Evolutionary conservation across 2,113 vertebrate species (phyloP).

Genomic region (Gambusia holbrooki): DNA sequence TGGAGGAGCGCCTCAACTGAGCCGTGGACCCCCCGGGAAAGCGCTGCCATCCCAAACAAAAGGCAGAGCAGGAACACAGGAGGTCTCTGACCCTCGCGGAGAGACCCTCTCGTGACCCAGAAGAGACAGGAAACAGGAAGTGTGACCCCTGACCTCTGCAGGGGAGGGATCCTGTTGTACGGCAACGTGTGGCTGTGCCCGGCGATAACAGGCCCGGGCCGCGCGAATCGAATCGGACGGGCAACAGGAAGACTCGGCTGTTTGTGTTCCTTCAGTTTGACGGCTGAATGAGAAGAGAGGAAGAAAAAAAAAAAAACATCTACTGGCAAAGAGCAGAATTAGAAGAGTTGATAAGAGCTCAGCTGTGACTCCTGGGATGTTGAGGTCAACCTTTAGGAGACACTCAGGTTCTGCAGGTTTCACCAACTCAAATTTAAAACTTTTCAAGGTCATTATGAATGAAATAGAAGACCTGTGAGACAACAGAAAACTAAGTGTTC

Average conservation of each 20-base stretch:
- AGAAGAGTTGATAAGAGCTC: background rate
- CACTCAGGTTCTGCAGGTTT: too few relatives aligned
- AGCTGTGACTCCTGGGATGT: constrained; percentile 7
- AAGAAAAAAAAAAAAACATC: background rate
- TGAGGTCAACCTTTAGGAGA: background rate
- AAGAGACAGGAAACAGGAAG: constrained; percentile 84
- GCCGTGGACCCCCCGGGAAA: constrained; percentile 16
- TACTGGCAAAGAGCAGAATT: background rate
- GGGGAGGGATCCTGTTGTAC: constrained; percentile 59
- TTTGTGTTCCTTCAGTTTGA: constrained; percentile 3
- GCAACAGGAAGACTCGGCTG: constrained; percentile 46
- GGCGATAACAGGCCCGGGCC: constrained; percentile 62
- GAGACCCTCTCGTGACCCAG: constrained; percentile 80
- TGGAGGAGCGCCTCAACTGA: constrained; percentile 31
- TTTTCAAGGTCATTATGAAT: too few relatives aligned
- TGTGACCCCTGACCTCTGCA: constrained; percentile 73
- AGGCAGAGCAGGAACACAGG: constrained; percentile 67
- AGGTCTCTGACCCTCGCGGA: constrained; percentile 71
- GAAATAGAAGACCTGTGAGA: too few relatives aligned
- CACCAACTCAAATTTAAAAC: too few relatives aligned
- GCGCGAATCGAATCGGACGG: constrained; percentile 26
- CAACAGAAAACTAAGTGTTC: too few relatives aligned
- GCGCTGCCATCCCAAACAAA: constrained; percentile 62
- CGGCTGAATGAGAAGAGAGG: constrained; percentile 5
- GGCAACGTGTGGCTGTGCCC: constrained; percentile 52